Percentiles rank a stretch among this genome's conserved stretches.
These are phyloP conservation scores for Sinocyclocheilus rhinocerous DNA, from an alignment of 2,113 vertebrate species.

Conservation along the genomic window DNA sequence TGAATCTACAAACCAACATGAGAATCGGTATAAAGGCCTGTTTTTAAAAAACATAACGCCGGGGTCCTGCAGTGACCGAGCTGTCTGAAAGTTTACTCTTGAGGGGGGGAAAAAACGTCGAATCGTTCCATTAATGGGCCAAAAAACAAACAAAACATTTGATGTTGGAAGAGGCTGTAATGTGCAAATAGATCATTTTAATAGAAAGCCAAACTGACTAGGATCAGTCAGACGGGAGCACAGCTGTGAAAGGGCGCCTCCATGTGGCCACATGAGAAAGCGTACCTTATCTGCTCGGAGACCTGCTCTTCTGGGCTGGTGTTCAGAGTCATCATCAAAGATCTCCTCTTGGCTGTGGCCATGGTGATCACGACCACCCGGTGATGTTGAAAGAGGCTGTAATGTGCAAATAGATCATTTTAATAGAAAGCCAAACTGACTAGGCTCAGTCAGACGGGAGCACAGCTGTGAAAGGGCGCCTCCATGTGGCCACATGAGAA, in stretches of 20 bases:
- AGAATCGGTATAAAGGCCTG: conserved; percentile 1
- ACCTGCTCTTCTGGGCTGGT: conserved; percentile 71
- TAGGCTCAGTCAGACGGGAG: conserved; percentile 2
- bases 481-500: conserved; percentile 65
- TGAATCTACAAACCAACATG: conserved; percentile 41
- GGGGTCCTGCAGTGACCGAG: neutral
- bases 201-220: conserved; percentile 10
- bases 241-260: conserved; percentile 72
- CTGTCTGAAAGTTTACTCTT: conserved; percentile 18
- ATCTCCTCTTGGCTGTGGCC: conserved; percentile 76
- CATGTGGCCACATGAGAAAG: conserved; percentile 63
- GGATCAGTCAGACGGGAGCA: conserved; percentile 8
- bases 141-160: conserved; percentile 28
- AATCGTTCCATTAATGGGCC: neutral
- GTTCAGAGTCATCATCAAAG: conserved; percentile 75
- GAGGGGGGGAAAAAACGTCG: neutral
- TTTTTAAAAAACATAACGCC: conserved; percentile 17
- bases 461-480: conserved; percentile 70
- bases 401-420: conserved; percentile 31
- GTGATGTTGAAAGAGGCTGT: neutral
- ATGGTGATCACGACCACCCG: conserved; percentile 79
- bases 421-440: conserved; percentile 15
- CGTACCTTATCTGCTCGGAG: conserved; percentile 74
- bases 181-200: conserved; percentile 26
- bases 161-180: conserved; percentile 14